A percentile compares a stretch with the other conserved stretches of the same genome.
phyloP scores from a whole-genome alignment of 2,113 vertebrate species.

The Columbina picui region DNA sequence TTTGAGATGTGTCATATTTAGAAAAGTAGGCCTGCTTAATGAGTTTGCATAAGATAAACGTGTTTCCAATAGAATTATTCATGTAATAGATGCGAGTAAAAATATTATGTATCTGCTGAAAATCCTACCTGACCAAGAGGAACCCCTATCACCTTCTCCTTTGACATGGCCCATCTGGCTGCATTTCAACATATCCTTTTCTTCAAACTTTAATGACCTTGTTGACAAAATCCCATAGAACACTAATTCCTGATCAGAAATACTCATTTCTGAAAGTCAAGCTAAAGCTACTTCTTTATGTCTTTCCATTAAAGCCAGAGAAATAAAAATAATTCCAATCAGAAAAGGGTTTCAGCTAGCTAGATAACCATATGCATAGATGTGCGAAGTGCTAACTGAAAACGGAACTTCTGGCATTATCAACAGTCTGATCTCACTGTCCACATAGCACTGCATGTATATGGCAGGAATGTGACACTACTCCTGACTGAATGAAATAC shows the following conservation, averaged over 20 bases:
- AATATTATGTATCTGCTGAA: neutral
- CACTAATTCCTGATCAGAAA: neutral
- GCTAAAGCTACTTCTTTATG: neutral
- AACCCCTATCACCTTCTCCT: fast-evolving
- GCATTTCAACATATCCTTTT: neutral
- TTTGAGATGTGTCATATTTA: neutral
- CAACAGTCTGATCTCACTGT: neutral
- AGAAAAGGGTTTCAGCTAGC: neutral
- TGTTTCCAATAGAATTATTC: neutral
- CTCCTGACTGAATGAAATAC: neutral
- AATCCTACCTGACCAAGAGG: neutral
- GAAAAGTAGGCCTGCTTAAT: neutral
- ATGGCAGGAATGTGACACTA: neutral
- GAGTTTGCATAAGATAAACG: neutral
- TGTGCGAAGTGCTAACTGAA: neutral
- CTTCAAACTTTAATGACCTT: neutral
- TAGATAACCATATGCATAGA: neutral
- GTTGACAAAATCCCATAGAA: neutral
- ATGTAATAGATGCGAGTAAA: neutral
- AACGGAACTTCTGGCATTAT: neutral
- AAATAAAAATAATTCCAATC: neutral
- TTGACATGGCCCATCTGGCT: neutral
- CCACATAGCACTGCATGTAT: fast-evolving
- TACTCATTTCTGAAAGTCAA: neutral
- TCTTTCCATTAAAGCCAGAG: neutral